These are phyloP conservation scores for Sebastes hubbsi DNA, from an alignment of 2,797 vertebrate species.

Conservation along the genomic window DNA sequence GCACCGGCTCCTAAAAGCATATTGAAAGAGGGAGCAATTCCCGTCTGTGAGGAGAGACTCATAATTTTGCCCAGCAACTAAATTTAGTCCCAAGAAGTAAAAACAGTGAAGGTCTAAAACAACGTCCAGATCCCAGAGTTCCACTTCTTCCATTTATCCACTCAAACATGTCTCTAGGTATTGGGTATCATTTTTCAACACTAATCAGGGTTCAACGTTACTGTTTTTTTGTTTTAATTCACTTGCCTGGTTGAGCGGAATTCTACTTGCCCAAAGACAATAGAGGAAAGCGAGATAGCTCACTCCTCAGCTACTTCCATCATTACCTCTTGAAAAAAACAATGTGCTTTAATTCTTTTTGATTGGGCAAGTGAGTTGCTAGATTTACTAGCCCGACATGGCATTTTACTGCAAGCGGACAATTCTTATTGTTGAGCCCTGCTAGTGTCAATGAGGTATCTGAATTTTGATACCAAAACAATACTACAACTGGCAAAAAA, in stretches of 20 bases:
- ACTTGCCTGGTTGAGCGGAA: no score
- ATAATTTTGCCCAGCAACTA: neutral
- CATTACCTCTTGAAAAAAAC: no score
- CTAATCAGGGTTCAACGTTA: neutral
- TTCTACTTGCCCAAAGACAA: no score
- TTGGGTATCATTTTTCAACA: fast-evolving
- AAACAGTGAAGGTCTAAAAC: neutral
- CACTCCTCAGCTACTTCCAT: no score
- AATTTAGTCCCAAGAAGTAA: neutral
- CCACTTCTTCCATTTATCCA: neutral
- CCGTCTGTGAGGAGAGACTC: neutral
- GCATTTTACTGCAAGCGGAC: no score
- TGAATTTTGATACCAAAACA: neutral
- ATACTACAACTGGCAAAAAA: neutral
- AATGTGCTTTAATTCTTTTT: no score
- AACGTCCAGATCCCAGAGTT: neutral
- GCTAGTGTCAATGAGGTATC: neutral
- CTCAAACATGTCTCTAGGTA: neutral
- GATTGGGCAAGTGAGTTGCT: no score
- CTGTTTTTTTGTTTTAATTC: no score
- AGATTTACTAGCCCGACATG: no score
- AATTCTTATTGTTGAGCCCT: no score
- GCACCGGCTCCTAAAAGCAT: neutral
- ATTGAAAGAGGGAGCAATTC: neutral
- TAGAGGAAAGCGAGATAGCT: no score